phyloP scores from a whole-genome alignment of 2,888 invertebrate genomes.

The Lumbricus terrestris region DNA sequence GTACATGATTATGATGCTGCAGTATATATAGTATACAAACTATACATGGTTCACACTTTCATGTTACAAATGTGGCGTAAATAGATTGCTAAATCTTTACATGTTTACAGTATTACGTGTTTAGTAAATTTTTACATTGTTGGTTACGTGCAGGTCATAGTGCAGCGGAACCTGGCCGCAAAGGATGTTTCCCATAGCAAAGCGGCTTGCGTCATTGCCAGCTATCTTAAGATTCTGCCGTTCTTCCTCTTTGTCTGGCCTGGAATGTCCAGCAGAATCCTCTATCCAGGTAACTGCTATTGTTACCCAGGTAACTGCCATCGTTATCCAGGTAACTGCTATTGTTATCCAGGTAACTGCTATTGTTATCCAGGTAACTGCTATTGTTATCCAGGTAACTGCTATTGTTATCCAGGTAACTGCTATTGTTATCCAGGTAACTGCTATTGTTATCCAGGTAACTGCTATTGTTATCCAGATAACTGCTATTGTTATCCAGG shows the following conservation, averaged over 20 bases:
- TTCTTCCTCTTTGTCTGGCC: conserved; percentile 61
- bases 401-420: conserved; percentile 55
- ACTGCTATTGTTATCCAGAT: conserved; percentile 54
- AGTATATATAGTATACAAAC: too few species aligned
- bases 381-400: conserved; percentile 55
- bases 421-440: conserved; percentile 54
- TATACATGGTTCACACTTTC: too few species aligned
- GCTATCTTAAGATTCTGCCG: conserved; percentile 61
- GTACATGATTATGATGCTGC: too few species aligned
- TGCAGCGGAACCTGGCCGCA: conserved; percentile 63
- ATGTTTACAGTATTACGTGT: not conserved
- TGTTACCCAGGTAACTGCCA: conserved; percentile 55
- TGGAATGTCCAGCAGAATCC: conserved; percentile 62
- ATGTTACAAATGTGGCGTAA: not conserved
- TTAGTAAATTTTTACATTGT: not conserved
- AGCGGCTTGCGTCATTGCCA: conserved; percentile 61
- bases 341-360: conserved; percentile 55
- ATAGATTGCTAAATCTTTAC: not conserved
- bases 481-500: conserved; percentile 52
- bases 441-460: conserved; percentile 54
- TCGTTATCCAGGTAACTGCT: conserved; percentile 55
- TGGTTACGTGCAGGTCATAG: conserved; percentile 61
- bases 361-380: conserved; percentile 55
- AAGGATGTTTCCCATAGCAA: conserved; percentile 62
- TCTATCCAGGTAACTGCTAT: conserved; percentile 57